Base-by-base conservation (phyloP, 1,140 invertebrate genomes). In the Leptonema lineaticorne region DNA sequence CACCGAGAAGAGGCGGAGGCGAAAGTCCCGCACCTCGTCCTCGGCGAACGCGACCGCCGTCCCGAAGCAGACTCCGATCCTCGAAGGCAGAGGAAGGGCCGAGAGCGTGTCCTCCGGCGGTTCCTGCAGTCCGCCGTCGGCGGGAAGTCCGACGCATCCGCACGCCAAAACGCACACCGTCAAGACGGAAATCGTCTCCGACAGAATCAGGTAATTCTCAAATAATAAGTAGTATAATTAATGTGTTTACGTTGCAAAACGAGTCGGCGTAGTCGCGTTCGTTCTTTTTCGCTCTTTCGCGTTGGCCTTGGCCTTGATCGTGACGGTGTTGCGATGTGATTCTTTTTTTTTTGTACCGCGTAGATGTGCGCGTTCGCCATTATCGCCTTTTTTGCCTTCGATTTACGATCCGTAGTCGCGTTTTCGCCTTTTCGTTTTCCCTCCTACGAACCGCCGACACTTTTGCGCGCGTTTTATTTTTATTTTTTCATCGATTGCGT, bases 121-220 rank as follows among this genome's bases (percentile, higher is more conserved):
- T n/a, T 82, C 81, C 37, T 83, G 81, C 63, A 83, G 81, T 37
- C 77, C 78, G 8, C 78, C 83, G 0, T 82, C 81, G 1, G 77
- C 80, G 7, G 69, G 78, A 30, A 83, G 81, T 63, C 81, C 81
- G 14, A 82, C 77, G 84, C 82, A 83, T 69, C 78, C 71, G 0
- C 84, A 85, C 46, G 81, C 83, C 50, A 90, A 90, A 78, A 88
- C 88, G 81, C 90, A 88, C 76, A 84, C 86, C 73, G 2, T 16
- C 2, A 92, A 92, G 78, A 85, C 91, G 64, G 92, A 94, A 75
- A 87, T 92, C 70, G 88, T 92, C 78, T 88, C 89, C 37, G 92
- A 94, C 77, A 84, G 89, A 75, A 84, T 88, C 75, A 86, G 91
- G 91, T 93, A 78, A 88, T 88, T n/a, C n/a, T n/a, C n/a, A n/a